phyloP scores from a whole-genome alignment of 1,140 invertebrate species.

The Drosophila lowei region DNA sequence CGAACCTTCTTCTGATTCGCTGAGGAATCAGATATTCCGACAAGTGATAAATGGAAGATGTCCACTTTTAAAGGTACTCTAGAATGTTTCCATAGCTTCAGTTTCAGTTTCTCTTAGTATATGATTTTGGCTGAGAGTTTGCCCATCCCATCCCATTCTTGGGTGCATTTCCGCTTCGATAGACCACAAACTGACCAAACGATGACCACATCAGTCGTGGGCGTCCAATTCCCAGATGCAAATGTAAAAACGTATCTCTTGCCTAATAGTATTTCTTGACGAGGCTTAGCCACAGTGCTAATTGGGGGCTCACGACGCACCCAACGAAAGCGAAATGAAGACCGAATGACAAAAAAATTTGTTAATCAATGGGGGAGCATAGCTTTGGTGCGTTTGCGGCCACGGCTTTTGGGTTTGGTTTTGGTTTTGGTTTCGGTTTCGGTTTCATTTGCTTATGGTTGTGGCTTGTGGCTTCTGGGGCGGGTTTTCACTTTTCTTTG shows the following conservation, averaged over 20 bases:
- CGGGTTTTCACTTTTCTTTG: conserved; percentile 48
- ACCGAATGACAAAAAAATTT: conserved; percentile 21
- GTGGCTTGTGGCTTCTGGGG: no score
- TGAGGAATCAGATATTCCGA: no score
- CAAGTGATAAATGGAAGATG: no score
- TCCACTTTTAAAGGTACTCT: no score
- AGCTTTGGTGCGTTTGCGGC: conserved; percentile 1
- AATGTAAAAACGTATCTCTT: conserved; percentile 11
- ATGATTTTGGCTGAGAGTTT: no score
- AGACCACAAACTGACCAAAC: not conserved
- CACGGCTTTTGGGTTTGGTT: not conserved
- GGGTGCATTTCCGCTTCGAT: no score
- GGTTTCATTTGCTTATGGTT: conserved; percentile 1
- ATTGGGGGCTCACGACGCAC: conserved; percentile 31
- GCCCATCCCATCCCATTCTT: no score
- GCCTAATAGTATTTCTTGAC: conserved; percentile 17
- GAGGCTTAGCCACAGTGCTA: conserved; percentile 12
- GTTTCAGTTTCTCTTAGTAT: no score
- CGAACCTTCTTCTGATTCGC: no score
- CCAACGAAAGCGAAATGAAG: conserved; percentile 49
- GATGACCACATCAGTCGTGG: conserved; percentile 29
- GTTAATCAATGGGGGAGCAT: conserved; percentile 33
- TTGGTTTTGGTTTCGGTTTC: not conserved
- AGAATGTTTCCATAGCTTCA: no score
- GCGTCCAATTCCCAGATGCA: not conserved